Evolutionary conservation across 2,888 invertebrate genomes (phyloP).

Genomic region (Pemphredon lugubris): DNA sequence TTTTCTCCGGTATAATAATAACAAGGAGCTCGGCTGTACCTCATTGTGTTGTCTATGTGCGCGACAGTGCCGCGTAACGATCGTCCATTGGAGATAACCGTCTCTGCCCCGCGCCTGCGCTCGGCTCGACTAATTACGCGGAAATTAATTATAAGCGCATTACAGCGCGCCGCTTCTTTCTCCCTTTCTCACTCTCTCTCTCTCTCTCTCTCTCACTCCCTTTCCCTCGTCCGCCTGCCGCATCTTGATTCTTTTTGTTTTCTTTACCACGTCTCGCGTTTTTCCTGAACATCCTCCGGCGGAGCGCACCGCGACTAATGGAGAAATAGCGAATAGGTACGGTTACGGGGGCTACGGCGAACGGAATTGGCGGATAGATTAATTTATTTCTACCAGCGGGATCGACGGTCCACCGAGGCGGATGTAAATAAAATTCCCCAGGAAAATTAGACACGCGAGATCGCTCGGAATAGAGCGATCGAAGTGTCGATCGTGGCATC

Average conservation of each 20-base stretch:
- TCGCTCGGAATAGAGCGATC: neutral
- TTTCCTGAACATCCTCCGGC: conserved; percentile 11
- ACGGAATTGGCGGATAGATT: neutral
- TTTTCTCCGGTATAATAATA: conserved; percentile 44
- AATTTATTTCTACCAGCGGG: neutral
- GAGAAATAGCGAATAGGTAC: neutral
- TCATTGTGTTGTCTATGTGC: conserved; percentile 54
- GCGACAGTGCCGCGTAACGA: conserved; percentile 65
- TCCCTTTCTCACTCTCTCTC: neutral
- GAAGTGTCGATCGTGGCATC: neutral
- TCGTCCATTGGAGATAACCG: conserved; percentile 71
- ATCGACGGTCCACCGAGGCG: neutral
- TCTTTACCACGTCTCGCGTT: conserved; percentile 4
- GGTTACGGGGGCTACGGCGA: too few species aligned
- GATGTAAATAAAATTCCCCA: neutral
- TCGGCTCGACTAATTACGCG: conserved; percentile 72
- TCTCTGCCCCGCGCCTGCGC: conserved; percentile 20
- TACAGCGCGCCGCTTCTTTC: conserved; percentile 42
- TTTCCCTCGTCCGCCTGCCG: neutral
- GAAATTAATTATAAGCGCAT: conserved; percentile 75
- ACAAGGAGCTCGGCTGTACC: conserved; percentile 27
- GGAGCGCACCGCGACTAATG: conserved; percentile 13
- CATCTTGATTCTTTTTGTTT: conserved; percentile 12
- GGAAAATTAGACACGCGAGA: neutral
- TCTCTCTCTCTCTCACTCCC: neutral